Conservation (phyloP, 92 coral and sea anemone species). For the Heliopora coerulea region DNA sequence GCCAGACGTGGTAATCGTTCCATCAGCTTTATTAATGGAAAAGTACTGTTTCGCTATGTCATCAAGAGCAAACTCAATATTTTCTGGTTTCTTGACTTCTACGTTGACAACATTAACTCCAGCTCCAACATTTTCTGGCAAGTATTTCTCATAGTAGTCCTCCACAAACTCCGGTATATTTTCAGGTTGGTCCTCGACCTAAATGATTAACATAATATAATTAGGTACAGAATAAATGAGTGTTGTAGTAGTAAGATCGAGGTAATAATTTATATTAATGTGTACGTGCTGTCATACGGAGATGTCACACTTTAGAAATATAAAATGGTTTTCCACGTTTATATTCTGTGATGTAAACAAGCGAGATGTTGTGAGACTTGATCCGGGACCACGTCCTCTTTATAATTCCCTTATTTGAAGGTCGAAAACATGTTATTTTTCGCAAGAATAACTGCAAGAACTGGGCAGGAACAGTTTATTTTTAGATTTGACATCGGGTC, state of each 20-base stretch:
- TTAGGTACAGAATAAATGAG: neutral
- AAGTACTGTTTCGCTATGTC: slow-evolving; percentile 63
- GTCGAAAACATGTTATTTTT: too few relatives aligned
- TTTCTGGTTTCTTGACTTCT: slow-evolving; percentile 2
- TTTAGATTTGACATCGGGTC: too few relatives aligned
- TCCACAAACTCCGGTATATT: slow-evolving; percentile 23
- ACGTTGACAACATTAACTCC: slow-evolving; percentile 32
- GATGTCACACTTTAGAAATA: neutral
- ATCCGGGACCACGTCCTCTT: too few relatives aligned
- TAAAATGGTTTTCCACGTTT: too few relatives aligned
- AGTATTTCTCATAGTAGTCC: slow-evolving; percentile 29
- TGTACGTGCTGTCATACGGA: too few relatives aligned
- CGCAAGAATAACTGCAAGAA: too few relatives aligned
- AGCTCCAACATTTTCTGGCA: slow-evolving; percentile 34
- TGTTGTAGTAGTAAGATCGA: too few relatives aligned
- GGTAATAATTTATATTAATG: too few relatives aligned
- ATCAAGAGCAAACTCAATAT: slow-evolving; percentile 31
- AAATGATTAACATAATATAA: neutral
- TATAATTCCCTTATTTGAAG: too few relatives aligned
- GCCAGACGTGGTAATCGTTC: slow-evolving; percentile 57
- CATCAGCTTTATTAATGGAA: slow-evolving; percentile 58
- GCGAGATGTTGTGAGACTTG: too few relatives aligned
- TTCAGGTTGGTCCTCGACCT: slow-evolving; percentile 34
- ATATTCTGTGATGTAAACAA: too few relatives aligned
- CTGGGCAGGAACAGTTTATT: too few relatives aligned